Percentiles rank a stretch among this genome's conserved stretches.
phyloP scores from a whole-genome alignment of 2,888 invertebrate genomes.

The Eristalis intricaria region DNA sequence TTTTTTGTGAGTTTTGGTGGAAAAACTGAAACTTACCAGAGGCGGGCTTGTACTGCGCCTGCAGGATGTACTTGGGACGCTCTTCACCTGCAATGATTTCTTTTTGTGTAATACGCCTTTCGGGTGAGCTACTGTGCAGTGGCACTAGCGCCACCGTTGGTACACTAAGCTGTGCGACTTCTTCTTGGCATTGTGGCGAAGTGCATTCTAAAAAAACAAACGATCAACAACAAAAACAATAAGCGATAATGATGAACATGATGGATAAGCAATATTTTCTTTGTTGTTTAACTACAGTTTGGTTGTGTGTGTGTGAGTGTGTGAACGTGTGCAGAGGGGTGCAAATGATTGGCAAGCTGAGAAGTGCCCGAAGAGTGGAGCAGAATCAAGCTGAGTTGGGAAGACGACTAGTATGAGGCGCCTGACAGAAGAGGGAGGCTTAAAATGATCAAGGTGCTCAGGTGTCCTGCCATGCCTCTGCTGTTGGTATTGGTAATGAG shows the following conservation, averaged over 20 bases:
- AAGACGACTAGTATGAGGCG: no score
- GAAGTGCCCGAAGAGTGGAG: not conserved
- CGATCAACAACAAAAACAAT: not conserved
- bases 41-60: conserved; percentile 78
- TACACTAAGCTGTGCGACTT: conserved; percentile 78
- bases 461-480: no score
- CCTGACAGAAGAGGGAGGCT: not conserved
- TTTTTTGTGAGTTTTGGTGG: not conserved
- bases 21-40: conserved; percentile 74
- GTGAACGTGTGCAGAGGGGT: not conserved
- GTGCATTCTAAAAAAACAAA: conserved; percentile 76
- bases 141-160: conserved; percentile 81
- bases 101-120: conserved; percentile 82
- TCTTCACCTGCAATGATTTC: conserved; percentile 86
- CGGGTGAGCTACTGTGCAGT: conserved; percentile 81
- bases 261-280: not conserved
- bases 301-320: not conserved
- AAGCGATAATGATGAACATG: not conserved
- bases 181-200: conserved; percentile 79
- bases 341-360: not conserved
- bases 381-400: not conserved
- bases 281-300: no score
- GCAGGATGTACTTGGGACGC: conserved; percentile 83
- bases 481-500: no score
- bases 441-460: no score